Evolutionary conservation across 2,113 vertebrate species (phyloP).

Genomic region (Phyllopteryx taeniolatus): DNA sequence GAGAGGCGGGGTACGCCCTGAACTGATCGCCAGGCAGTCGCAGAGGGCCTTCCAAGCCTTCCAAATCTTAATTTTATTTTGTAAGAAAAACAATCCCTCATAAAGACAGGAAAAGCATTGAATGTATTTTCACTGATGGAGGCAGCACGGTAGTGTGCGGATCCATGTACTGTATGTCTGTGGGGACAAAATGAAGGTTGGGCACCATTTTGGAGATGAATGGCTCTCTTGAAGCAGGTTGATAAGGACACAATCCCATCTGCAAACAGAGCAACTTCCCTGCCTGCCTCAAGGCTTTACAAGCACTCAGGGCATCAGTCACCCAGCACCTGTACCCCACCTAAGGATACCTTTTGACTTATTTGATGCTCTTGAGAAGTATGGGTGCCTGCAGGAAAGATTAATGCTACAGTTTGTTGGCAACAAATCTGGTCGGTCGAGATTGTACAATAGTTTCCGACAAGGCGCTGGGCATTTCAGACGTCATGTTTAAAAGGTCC

Average conservation of each 20-base stretch:
- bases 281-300: constrained; percentile 18
- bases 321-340: constrained; percentile 27
- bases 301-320: constrained; percentile 31
- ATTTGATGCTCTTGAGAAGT: constrained; percentile 18
- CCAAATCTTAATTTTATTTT: too few relatives aligned
- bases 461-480: not conserved
- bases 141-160: too few relatives aligned
- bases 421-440: not conserved
- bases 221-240: constrained; percentile 6
- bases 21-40: too few relatives aligned
- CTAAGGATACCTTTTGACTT: constrained; percentile 29
- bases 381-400: not conserved
- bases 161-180: too few relatives aligned
- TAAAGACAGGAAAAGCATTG: too few relatives aligned
- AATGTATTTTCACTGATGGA: too few relatives aligned
- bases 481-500: not conserved
- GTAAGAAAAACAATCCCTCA: too few relatives aligned
- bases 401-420: constrained; percentile 1
- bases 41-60: too few relatives aligned
- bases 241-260: constrained; percentile 8
- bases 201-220: not conserved
- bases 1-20: too few relatives aligned
- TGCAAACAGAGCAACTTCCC: constrained; percentile 9
- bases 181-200: not conserved
- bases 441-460: not conserved